Base-by-base conservation (phyloP, 2,888 invertebrate genomes). In the Noctua pronuba region DNA sequence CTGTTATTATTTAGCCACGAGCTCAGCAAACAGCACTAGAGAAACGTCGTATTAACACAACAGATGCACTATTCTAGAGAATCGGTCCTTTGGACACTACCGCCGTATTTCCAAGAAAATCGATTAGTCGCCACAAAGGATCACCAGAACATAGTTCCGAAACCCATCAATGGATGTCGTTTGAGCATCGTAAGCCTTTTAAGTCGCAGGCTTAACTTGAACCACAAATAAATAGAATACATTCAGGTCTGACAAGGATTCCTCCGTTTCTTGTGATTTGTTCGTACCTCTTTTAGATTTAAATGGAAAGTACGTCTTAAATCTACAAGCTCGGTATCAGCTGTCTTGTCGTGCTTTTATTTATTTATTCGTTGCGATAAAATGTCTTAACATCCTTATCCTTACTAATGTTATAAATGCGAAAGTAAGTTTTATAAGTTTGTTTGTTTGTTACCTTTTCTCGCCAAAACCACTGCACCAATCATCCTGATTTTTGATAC, bases 121-220 rank as follows among this genome's bases (percentile, higher is more conserved):
- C 83, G 46, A 44, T 52, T 41, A 60, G 13, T 28, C 1, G 1
- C 2, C 52, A 49, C 58, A 76, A 75, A 65, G 69, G 21, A 21
- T 28, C n/a, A 35, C 66, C 35, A 76, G 55, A 82, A 66, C 44
- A 68, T 62, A 28, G 62, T 35, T 46, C n/a, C 31, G 35, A 69
- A 69, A 60, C 52, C 60, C n/a, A 73, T 73, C 60, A 73, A 84
- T 55, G 49, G 60, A 73, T 11, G 7, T 55, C 52, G 60, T 83
- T 80, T 82, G 69, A 66, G 24, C 38, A 80, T 49, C 55, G 74
- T 58, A 79, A 79, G 52, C 55, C 65, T 75, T 84, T 64, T 64
- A 72, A 74, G 62, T 64, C 72, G 18, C 16, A 66, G 75, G 64
- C 58, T 55, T 28, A 79, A 70, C 38, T 21, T 28, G 1, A 62